Conservation (phyloP, 2,888 invertebrate species). For the Agrochola lota region DNA sequence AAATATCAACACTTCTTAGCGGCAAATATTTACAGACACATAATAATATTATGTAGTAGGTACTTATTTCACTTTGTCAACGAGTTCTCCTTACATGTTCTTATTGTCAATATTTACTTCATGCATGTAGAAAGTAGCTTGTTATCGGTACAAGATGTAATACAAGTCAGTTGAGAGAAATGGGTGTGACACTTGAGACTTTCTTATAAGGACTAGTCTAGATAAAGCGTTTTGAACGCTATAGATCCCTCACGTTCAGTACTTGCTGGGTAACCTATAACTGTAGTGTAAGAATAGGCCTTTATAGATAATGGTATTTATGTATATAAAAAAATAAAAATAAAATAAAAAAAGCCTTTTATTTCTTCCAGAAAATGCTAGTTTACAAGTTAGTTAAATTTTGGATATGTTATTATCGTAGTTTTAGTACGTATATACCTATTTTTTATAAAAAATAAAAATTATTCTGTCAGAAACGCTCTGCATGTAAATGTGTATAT, state of each 20-base stretch:
- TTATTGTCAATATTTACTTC: slow-evolving; percentile 27
- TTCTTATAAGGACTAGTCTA: slow-evolving; percentile 1
- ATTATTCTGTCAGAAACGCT: no score
- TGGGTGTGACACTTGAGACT: slow-evolving; percentile 29
- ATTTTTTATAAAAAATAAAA: no score
- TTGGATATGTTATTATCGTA: no score
- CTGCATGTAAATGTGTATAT: no score
- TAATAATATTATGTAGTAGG: neutral
- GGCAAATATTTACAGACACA: no score
- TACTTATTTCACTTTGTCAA: slow-evolving; percentile 4
- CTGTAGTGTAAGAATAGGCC: neutral
- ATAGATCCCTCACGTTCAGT: neutral
- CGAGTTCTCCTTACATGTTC: neutral
- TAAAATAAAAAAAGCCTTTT: no score
- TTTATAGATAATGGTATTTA: neutral
- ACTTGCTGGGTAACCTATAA: neutral
- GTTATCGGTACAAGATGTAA: slow-evolving; percentile 39
- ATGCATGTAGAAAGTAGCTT: slow-evolving; percentile 19
- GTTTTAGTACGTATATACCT: no score
- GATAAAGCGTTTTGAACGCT: slow-evolving; percentile 21
- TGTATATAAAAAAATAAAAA: no score
- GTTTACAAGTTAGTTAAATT: no score
- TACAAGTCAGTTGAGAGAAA: slow-evolving; percentile 45
- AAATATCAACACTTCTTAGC: no score
- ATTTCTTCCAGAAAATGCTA: no score